Conservation (phyloP, 2,888 invertebrate species). For the Coecobrya sp. region DNA sequence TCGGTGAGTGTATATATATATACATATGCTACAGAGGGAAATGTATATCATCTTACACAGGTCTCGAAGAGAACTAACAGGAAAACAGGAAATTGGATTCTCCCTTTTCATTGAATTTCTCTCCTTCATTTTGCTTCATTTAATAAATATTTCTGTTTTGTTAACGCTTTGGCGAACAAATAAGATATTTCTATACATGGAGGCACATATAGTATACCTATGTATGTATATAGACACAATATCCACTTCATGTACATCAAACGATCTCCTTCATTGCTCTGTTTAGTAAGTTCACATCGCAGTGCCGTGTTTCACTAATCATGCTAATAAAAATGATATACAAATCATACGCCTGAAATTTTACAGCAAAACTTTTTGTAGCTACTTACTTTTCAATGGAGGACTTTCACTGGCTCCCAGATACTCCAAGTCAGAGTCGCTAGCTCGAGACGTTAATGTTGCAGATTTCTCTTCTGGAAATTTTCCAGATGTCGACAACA, state of each 20-base stretch:
- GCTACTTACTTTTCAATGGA: conserved; percentile 79
- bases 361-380: conserved; percentile 1
- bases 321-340: conserved; percentile 16
- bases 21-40: not conserved
- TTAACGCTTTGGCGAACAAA: conserved; percentile 20
- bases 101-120: conserved; percentile 41
- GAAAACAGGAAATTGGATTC: conserved; percentile 41
- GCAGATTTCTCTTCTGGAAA: conserved; percentile 78
- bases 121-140: conserved; percentile 40
- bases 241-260: not conserved
- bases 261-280: not conserved
- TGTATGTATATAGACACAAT: not conserved
- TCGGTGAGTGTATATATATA: not conserved
- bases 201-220: not conserved
- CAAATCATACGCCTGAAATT: not conserved
- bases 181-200: not conserved
- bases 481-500: conserved; percentile 6
- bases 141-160: conserved; percentile 22
- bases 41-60: not conserved
- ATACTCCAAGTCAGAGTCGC: conserved; percentile 83
- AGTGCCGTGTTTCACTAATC: conserved; percentile 18
- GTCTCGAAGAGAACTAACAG: conserved; percentile 8
- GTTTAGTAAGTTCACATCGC: not conserved
- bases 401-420: conserved; percentile 80
- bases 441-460: conserved; percentile 81